Base-by-base conservation (phyloP, 2,797 vertebrate genomes). In the Myripristis murdjan region DNA sequence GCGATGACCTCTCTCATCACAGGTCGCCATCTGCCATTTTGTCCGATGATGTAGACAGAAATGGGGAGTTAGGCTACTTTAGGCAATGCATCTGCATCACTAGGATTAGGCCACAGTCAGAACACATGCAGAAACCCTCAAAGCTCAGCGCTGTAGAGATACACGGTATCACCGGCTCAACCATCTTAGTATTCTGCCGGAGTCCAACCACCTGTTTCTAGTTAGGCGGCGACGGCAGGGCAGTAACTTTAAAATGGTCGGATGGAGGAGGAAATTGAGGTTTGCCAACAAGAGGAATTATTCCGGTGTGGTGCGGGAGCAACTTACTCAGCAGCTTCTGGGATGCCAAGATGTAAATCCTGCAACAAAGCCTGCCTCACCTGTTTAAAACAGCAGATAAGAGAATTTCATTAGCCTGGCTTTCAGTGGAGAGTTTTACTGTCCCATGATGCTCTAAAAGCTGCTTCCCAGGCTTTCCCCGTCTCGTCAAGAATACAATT, bases 1-100 rank as follows among this genome's bases (percentile, higher is more conserved):
- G 8, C 39, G 73, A 35, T 64, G 79, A 72, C 64, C 67, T 67
- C 56, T 48, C n/a, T n/a, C 26, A 18, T 64, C n/a, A 1, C 61
- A 60, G 80, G 80, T 75, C 73, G 79, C 16, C 55, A 51, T 79
- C 64, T 84, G 73, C 66, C 66, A 80, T 78, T 82, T 82, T 57
- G 57, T 75, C 60, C 66, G 55, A 61, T 26, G 16, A 6, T 41
- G 47, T 7, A 31, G 53, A 76, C 18, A 56, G 26, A 70, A 70
- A 39, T 22, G n/a, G 4, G 4, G 28, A 46, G 56, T 57, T 51
- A 35, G 16, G 11, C 12, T 28, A 37, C 37, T 9, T 7, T 0
- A 10, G 55, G 41, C 47, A 24, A 10, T 39, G 10, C 4, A 1
- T 31, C 15, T 3, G 9, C 33, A 8, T 37, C n/a, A n/a, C n/a